Percentiles rank a stretch among this genome's conserved stretches.
These are phyloP conservation scores for Nannospalax galili DNA, from an alignment of 2,113 vertebrate genomes.

Conservation along the genomic window DNA sequence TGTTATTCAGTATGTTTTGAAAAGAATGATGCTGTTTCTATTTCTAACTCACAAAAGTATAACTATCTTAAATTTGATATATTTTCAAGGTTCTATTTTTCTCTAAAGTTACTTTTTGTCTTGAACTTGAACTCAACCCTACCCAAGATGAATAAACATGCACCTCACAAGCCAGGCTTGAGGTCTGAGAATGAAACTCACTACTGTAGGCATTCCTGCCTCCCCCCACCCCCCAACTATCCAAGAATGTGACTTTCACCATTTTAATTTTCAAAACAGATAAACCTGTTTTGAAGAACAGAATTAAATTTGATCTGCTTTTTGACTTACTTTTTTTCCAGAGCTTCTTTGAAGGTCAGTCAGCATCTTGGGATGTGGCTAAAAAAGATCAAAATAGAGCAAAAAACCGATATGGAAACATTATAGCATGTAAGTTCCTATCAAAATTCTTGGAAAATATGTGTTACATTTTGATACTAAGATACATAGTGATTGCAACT, in stretches of 20 bases:
- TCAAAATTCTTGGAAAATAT: slow-evolving; percentile 22
- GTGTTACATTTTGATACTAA: background rate
- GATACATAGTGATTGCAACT: slow-evolving; percentile 15
- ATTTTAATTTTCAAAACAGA: slow-evolving; percentile 39
- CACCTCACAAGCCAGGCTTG: slow-evolving; percentile 46
- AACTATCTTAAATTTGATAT: slow-evolving; percentile 50
- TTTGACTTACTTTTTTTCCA: slow-evolving; percentile 82
- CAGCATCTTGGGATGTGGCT: slow-evolving; percentile 99
- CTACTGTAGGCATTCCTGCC: background rate
- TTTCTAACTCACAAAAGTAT: slow-evolving; percentile 17
- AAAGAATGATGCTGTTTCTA: background rate
- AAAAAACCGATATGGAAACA: slow-evolving; percentile 99
- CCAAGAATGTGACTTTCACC: slow-evolving; percentile 41
- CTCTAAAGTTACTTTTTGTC: background rate
- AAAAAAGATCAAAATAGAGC: slow-evolving; percentile 99
- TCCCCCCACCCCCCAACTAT: background rate
- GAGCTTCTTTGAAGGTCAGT: slow-evolving; percentile 99
- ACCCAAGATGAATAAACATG: background rate
- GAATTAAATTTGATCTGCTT: slow-evolving; percentile 57
- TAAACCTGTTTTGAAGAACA: slow-evolving; percentile 40
- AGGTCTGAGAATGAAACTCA: slow-evolving; percentile 13
- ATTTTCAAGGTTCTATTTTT: background rate
- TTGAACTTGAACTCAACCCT: slow-evolving; percentile 51
- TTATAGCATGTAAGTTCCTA: slow-evolving; percentile 97
- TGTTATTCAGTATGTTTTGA: background rate